Conservation (phyloP, 2,797 vertebrate species). For the Acanthornis magna region DNA sequence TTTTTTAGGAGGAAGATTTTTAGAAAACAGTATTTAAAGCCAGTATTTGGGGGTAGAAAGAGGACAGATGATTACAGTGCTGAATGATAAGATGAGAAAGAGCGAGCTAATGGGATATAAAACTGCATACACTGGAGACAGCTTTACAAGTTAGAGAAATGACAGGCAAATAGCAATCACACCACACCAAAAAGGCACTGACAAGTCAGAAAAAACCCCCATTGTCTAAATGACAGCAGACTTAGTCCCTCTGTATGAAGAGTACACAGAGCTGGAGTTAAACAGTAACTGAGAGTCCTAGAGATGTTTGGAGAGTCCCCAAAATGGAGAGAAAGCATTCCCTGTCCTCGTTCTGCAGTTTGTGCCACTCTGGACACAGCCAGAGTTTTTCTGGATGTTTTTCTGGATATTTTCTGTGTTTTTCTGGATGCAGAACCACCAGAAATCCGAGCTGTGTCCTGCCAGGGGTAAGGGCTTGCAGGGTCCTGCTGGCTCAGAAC, state of each 20-base stretch:
- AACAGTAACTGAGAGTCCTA: constrained; percentile 10
- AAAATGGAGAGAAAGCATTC: not conserved
- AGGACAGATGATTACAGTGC: not conserved
- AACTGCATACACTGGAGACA: not conserved
- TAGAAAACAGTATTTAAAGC: not conserved
- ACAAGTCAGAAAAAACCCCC: not conserved
- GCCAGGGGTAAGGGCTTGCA: not conserved
- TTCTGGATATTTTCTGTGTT: too few species aligned
- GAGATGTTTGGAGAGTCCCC: not conserved
- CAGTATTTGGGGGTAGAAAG: not conserved
- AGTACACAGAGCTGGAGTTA: not conserved
- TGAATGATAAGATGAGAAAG: not conserved
- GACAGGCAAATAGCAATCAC: not conserved
- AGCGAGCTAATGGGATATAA: not conserved
- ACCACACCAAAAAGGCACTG: not conserved
- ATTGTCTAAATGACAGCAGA: constrained; percentile 11
- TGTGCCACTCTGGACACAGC: not conserved
- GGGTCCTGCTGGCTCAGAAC: not conserved
- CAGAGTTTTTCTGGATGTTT: not conserved
- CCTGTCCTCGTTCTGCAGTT: not conserved
- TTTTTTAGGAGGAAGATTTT: not conserved
- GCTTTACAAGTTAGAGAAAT: not conserved
- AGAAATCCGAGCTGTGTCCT: not conserved
- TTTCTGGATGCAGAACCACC: not conserved
- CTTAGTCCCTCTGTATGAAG: not conserved